Evolutionary conservation across 1,140 invertebrate genomes (phyloP).

Genomic region (Glossosoma conforme): DNA sequence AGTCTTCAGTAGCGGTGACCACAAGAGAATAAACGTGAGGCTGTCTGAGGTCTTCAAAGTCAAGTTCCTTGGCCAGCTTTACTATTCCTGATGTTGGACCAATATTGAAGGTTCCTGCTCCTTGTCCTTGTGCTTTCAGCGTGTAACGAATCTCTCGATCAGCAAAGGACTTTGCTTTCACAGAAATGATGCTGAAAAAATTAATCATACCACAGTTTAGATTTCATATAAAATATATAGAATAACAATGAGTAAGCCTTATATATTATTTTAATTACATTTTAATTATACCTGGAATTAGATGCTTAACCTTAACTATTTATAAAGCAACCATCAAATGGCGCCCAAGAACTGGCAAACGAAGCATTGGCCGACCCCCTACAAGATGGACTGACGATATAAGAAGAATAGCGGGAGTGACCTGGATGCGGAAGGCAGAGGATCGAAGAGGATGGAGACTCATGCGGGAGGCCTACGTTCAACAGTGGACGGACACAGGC

Average conservation of each 20-base stretch:
- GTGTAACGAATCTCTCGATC: slow-evolving; percentile 93
- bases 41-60: slow-evolving; percentile 90
- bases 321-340: too few species aligned
- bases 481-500: too few species aligned
- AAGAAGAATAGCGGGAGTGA: too few species aligned
- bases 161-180: slow-evolving; percentile 94
- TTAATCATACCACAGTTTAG: slow-evolving; percentile 8
- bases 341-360: too few species aligned
- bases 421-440: too few species aligned
- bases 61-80: slow-evolving; percentile 89
- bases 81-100: slow-evolving; percentile 90
- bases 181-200: slow-evolving; percentile 83
- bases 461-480: too few species aligned
- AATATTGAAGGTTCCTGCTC: slow-evolving; percentile 92
- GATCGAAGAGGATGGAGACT: too few species aligned
- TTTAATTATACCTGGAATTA: too few species aligned
- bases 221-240: background rate
- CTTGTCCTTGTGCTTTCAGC: slow-evolving; percentile 87
- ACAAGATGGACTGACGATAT: too few species aligned
- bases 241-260: slow-evolving; percentile 21
- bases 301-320: too few species aligned
- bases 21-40: slow-evolving; percentile 88
- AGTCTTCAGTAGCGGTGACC: slow-evolving; percentile 92
- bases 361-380: too few species aligned
- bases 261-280: slow-evolving; percentile 7